Conservation (phyloP, 2,113 vertebrate species). For the human region DNA sequence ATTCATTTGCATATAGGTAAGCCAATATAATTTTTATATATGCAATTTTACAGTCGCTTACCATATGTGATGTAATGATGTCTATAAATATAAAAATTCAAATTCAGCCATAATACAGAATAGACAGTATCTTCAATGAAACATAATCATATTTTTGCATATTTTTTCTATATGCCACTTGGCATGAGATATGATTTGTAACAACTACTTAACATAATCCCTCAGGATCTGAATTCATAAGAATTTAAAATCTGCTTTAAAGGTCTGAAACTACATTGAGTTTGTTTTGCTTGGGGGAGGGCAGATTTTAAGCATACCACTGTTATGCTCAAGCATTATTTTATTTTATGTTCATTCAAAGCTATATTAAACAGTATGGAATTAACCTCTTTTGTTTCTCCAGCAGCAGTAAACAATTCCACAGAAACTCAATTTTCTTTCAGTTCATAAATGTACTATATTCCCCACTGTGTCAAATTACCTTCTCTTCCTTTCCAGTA, state of each 20-base stretch:
- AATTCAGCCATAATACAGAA: slow-evolving; percentile 64
- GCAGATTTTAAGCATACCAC: slow-evolving; percentile 12
- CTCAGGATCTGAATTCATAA: slow-evolving; percentile 72
- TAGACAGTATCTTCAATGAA: slow-evolving; percentile 74
- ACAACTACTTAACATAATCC: slow-evolving; percentile 77
- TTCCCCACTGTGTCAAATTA: slow-evolving; percentile 66
- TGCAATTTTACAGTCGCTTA: slow-evolving; percentile 69
- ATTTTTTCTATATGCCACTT: slow-evolving; percentile 74
- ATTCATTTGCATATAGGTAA: slow-evolving; percentile 72
- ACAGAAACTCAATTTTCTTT: slow-evolving; percentile 69
- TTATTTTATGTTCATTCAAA: slow-evolving; percentile 67
- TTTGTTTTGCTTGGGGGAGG: slow-evolving; percentile 72
- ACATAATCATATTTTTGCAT: slow-evolving; percentile 78
- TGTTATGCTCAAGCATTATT: slow-evolving; percentile 72
- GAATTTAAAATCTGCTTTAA: slow-evolving; percentile 78
- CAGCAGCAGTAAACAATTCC: slow-evolving; percentile 64
- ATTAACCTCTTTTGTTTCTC: slow-evolving; percentile 80
- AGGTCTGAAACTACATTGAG: slow-evolving; percentile 70
- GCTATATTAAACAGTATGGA: slow-evolving; percentile 76
- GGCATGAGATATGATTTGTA: slow-evolving; percentile 73
- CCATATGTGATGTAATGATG: slow-evolving; percentile 71
- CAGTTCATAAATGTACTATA: slow-evolving; percentile 57
- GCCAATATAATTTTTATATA: slow-evolving; percentile 54
- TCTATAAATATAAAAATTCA: slow-evolving; percentile 77
- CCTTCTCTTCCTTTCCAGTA: slow-evolving; percentile 52